phyloP scores from a whole-genome alignment of 2,888 invertebrate species.

The Heterodera filipjevi region DNA sequence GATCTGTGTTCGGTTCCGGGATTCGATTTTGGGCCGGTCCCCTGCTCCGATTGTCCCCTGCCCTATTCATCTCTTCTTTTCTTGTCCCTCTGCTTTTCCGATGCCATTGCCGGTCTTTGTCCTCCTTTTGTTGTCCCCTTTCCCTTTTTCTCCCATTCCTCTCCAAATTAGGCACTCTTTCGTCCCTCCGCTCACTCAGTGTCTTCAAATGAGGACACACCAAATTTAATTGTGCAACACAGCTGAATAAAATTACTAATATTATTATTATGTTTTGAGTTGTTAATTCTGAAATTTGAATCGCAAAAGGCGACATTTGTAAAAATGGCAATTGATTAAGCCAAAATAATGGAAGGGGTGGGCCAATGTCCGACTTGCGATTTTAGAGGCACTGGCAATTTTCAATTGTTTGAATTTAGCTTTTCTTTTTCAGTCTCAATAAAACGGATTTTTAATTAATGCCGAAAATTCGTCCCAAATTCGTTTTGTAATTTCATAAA shows the following conservation, averaged over 20 bases:
- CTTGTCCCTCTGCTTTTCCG: background rate
- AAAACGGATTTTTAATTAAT: too few relatives aligned
- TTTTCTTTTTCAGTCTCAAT: too few relatives aligned
- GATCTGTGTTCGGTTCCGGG: too few relatives aligned
- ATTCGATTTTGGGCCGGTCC: background rate
- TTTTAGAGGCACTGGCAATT: too few relatives aligned
- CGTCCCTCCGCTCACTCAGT: background rate
- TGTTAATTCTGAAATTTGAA: background rate
- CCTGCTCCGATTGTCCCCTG: background rate
- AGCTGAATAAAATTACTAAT: background rate
- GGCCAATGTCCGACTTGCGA: too few relatives aligned
- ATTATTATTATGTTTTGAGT: background rate
- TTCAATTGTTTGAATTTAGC: too few relatives aligned
- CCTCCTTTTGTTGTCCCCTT: background rate
- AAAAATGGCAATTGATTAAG: too few relatives aligned
- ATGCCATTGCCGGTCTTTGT: background rate
- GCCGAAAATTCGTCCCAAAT: too few relatives aligned
- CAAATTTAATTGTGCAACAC: slow-evolving; percentile 1
- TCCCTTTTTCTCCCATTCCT: background rate
- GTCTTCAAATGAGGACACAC: slow-evolving; percentile 1
- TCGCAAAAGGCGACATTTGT: too few relatives aligned
- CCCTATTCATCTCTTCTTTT: background rate
- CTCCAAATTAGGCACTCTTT: slow-evolving; percentile 4
- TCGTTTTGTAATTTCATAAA: too few relatives aligned
- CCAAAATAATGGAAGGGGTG: too few relatives aligned